These are phyloP conservation scores for Scolopax bukidnonensis DNA, from an alignment of 2,797 vertebrate species.

Conservation along the genomic window DNA sequence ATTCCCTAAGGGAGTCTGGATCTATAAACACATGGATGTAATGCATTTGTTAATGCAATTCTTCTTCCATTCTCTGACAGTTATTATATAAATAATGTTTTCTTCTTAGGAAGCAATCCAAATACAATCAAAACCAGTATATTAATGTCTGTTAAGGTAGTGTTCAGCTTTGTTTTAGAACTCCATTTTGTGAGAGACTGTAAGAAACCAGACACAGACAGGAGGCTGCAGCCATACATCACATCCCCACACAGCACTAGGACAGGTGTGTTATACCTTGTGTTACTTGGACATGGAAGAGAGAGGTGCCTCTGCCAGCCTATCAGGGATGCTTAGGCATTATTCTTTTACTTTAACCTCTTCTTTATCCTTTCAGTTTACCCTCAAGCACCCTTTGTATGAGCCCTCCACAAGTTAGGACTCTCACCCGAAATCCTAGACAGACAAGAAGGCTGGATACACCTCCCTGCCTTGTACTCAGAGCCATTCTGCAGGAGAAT, in stretches of 20 bases:
- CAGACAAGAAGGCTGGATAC: not conserved
- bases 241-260: rapidly evolving
- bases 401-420: rapidly evolving
- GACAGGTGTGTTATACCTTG: rapidly evolving
- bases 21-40: constrained; percentile 58
- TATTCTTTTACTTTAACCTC: not conserved
- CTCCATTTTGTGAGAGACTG: not conserved
- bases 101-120: constrained; percentile 48
- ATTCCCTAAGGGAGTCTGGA: constrained; percentile 54
- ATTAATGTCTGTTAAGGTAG: constrained; percentile 18
- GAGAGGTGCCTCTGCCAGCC: not conserved
- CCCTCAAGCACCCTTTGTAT: not conserved
- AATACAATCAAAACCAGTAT: constrained; percentile 26
- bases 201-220: not conserved
- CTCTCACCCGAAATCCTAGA: not conserved
- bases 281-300: not conserved
- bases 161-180: not conserved
- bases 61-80: constrained; percentile 59
- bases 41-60: constrained; percentile 51
- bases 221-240: not conserved
- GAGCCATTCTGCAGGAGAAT: rapidly evolving
- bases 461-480: rapidly evolving
- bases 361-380: not conserved
- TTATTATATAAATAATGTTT: constrained; percentile 57
- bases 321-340: rapidly evolving